These are phyloP conservation scores for Pipistrellus pipistrellus DNA, from an alignment of 2,797 vertebrate genomes.

Conservation along the genomic window DNA sequence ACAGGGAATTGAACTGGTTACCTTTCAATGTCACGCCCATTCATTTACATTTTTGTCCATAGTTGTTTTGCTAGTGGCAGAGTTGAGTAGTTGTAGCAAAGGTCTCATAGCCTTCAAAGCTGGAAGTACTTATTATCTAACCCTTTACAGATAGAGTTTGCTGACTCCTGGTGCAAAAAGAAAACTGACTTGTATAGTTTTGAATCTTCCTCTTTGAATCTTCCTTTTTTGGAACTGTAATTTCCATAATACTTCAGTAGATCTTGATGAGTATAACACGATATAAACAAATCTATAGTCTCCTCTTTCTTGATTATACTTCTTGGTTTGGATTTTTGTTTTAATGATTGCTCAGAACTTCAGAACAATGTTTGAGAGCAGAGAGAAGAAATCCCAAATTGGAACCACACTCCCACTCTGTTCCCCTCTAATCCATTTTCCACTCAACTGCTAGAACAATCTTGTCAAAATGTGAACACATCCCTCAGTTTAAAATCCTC, in stretches of 20 bases:
- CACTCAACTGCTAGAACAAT: background rate
- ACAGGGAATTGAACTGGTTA: no score
- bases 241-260: conserved; percentile 19
- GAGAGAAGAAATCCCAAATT: conserved; percentile 22
- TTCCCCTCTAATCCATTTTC: background rate
- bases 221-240: conserved; percentile 39
- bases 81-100: background rate
- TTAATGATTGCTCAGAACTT: conserved; percentile 14
- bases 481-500: conserved; percentile 49
- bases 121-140: conserved; percentile 17
- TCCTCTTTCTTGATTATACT: conserved; percentile 40
- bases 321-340: conserved; percentile 33
- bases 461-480: conserved; percentile 37
- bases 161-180: background rate
- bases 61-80: background rate
- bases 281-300: conserved; percentile 15
- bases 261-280: background rate
- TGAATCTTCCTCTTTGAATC: background rate
- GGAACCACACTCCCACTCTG: background rate
- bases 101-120: background rate
- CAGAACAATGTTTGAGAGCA: conserved; percentile 45
- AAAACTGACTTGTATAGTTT: conserved; percentile 38
- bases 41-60: background rate
- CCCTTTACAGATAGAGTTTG: background rate
- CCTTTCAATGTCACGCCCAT: background rate